A percentile compares a stretch with the other conserved stretches of the same genome.
Conservation (phyloP, 2,797 vertebrate genomes). For the Smutsia temminckii region DNA sequence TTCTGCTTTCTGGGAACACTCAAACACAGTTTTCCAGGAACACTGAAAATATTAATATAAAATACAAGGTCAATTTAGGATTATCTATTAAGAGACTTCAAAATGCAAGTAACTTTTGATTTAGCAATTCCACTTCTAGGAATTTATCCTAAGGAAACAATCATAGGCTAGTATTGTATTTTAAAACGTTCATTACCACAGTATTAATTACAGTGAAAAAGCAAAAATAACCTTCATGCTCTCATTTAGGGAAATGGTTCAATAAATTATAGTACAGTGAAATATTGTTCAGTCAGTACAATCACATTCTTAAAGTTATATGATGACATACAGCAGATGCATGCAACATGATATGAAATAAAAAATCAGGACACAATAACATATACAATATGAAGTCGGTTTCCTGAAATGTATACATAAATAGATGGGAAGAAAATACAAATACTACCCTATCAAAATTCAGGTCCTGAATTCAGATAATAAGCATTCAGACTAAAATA, state of each 20-base stretch:
- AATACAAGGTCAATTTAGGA: slow-evolving; percentile 18
- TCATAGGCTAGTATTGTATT: not conserved
- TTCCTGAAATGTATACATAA: not conserved
- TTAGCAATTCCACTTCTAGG: not conserved
- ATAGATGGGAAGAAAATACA: slow-evolving; percentile 31
- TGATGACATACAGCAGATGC: not conserved
- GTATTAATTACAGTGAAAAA: slow-evolving; percentile 19
- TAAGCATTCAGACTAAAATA: slow-evolving; percentile 2
- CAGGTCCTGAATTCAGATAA: not conserved
- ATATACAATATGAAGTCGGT: not conserved
- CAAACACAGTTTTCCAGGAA: not conserved
- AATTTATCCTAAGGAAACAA: not conserved
- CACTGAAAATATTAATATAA: slow-evolving; percentile 22
- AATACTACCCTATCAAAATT: not conserved
- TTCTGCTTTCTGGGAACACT: slow-evolving; percentile 49
- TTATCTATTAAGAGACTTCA: slow-evolving; percentile 36
- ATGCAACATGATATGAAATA: not conserved
- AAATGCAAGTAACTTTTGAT: slow-evolving; percentile 36
- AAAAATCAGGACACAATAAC: not conserved
- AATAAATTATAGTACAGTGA: not conserved
- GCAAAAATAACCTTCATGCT: not conserved
- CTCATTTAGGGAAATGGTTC: not conserved
- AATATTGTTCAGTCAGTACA: not conserved
- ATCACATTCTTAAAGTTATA: slow-evolving; percentile 7
- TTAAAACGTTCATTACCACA: not conserved